Conservation (phyloP, 1,140 invertebrate species). For the Papilio dardanus region DNA sequence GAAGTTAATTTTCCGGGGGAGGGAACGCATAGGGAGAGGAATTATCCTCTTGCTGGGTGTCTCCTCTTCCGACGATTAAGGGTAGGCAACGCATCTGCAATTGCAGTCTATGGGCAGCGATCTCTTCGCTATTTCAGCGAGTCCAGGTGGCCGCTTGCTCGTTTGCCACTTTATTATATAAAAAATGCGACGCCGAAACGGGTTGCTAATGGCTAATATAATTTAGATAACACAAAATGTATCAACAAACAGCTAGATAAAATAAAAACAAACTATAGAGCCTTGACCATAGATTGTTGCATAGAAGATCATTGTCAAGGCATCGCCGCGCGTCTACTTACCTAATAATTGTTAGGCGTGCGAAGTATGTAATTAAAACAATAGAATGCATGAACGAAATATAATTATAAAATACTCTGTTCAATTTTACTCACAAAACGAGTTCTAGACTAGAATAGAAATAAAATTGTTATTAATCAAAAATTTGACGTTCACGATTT, state of each 20-base stretch:
- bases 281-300: constrained; percentile 35
- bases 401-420: background rate
- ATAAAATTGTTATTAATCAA: background rate
- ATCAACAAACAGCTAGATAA: background rate
- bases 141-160: too few relatives aligned
- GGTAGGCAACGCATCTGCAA: too few relatives aligned
- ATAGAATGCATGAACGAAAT: background rate
- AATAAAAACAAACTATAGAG: constrained; percentile 4
- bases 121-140: too few relatives aligned
- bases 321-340: constrained; percentile 41
- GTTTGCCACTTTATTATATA: too few relatives aligned
- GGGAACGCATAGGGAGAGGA: too few relatives aligned
- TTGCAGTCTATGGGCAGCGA: too few relatives aligned
- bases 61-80: too few relatives aligned
- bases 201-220: too few relatives aligned
- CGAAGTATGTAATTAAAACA: constrained; percentile 42
- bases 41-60: too few relatives aligned
- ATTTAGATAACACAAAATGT: background rate
- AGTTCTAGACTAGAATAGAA: background rate
- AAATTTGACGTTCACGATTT: background rate
- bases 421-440: background rate
- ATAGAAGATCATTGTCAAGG: constrained; percentile 62
- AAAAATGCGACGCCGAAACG: too few relatives aligned
- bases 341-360: constrained; percentile 46
- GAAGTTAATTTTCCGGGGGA: too few relatives aligned